phyloP scores from a whole-genome alignment of 2,888 invertebrate species.

The Lepidocyrtinus sp. region DNA sequence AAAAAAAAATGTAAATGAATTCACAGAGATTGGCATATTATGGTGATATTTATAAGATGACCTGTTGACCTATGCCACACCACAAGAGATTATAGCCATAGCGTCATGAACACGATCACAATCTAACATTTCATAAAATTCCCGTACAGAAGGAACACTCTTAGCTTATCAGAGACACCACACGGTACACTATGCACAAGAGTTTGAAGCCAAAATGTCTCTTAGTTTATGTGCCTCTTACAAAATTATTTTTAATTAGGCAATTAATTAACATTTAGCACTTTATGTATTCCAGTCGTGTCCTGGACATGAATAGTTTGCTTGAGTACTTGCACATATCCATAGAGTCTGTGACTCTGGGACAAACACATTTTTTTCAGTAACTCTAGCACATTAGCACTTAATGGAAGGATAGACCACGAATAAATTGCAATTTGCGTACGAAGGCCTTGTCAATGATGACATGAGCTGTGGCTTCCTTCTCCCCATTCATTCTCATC shows the following conservation, averaged over 20 bases:
- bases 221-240: not conserved
- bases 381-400: too few species aligned
- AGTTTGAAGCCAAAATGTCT: not conserved
- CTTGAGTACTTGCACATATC: too few species aligned
- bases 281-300: not conserved
- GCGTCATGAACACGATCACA: conserved; percentile 40
- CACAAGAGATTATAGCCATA: not conserved
- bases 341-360: too few species aligned
- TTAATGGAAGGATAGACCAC: too few species aligned
- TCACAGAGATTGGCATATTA: too few species aligned
- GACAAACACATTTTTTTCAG: too few species aligned
- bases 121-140: not conserved
- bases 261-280: not conserved
- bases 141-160: not conserved
- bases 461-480: not conserved
- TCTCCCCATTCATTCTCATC: not conserved
- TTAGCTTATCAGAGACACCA: not conserved
- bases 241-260: not conserved
- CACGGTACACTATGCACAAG: not conserved
- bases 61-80: conserved; percentile 25
- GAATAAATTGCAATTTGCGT: too few species aligned
- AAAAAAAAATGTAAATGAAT: too few species aligned
- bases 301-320: not conserved
- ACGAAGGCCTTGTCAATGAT: not conserved
- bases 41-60: not conserved